phyloP scores from a whole-genome alignment of 35 echinoderm and acorn worm species.

The Apostichopus californicus region DNA sequence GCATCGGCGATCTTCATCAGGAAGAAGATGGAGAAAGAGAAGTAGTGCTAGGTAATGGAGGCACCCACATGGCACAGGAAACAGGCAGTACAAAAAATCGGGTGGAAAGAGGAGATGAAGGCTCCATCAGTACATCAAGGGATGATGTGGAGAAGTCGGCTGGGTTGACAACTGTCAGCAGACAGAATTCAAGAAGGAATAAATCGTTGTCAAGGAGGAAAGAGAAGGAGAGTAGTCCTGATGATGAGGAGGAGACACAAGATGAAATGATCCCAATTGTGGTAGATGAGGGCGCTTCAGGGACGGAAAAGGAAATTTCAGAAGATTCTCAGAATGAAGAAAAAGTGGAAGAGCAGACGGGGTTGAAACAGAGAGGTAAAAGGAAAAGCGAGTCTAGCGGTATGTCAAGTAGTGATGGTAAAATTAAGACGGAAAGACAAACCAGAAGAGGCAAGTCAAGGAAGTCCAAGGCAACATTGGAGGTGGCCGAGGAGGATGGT shows the following conservation, averaged over 20 bases:
- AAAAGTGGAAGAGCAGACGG: not conserved
- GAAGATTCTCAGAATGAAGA: not conserved
- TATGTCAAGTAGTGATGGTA: not conserved
- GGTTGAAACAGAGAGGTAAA: not conserved
- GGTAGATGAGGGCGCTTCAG: not conserved
- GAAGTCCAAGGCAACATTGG: not conserved
- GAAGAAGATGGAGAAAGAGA: not conserved
- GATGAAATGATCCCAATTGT: not conserved
- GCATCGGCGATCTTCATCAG: not conserved
- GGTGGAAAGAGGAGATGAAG: no score
- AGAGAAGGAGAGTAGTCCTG: slow-evolving; percentile 5
- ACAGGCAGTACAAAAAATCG: no score
- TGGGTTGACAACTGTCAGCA: no score
- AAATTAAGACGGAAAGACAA: not conserved
- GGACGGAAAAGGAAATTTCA: not conserved
- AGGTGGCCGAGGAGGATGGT: not conserved
- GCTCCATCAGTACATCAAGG: no score
- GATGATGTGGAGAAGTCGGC: no score
- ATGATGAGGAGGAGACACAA: not conserved
- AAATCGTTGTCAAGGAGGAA: not conserved
- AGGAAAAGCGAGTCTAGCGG: not conserved
- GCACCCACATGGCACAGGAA: no score
- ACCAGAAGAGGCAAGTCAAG: not conserved
- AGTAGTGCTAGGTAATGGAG: not conserved
- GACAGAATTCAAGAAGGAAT: no score